phyloP scores from a whole-genome alignment of 2,113 vertebrate species.

The Pampusana beccarii region DNA sequence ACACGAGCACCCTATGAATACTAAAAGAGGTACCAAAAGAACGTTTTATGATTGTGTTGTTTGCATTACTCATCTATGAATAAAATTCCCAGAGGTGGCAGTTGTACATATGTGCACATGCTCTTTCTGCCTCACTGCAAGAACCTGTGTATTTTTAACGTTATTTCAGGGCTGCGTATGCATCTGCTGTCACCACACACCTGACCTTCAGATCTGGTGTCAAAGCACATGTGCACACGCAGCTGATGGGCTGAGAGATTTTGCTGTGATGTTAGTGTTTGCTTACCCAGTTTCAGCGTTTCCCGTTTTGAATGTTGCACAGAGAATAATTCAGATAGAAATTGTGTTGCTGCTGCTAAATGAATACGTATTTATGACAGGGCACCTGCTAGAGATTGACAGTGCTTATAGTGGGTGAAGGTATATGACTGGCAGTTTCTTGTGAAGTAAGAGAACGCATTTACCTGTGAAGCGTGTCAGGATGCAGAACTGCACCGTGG shows the following conservation, averaged over 20 bases:
- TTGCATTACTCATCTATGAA: conserved; percentile 61
- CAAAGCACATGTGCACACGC: background rate
- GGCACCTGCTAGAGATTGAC: background rate
- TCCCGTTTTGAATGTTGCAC: background rate
- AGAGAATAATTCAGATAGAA: background rate
- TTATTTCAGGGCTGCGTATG: background rate
- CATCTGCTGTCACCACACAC: background rate
- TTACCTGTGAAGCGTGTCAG: background rate
- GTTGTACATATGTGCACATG: background rate
- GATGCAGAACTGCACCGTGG: background rate
- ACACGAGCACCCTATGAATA: conserved; percentile 60
- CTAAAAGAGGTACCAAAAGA: conserved; percentile 57
- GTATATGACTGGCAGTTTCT: background rate
- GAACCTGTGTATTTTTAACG: background rate
- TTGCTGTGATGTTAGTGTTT: background rate
- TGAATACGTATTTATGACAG: background rate
- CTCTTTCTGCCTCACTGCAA: background rate
- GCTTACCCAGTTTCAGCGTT: background rate
- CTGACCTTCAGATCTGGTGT: background rate
- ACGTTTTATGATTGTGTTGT: conserved; percentile 53
- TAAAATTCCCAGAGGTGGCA: conserved; percentile 7
- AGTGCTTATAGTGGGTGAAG: background rate
- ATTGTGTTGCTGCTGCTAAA: background rate
- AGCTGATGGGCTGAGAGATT: background rate
- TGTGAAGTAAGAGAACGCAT: background rate